Base-by-base conservation (phyloP, 2,888 invertebrate genomes). In the Aphidius colemani region DNA sequence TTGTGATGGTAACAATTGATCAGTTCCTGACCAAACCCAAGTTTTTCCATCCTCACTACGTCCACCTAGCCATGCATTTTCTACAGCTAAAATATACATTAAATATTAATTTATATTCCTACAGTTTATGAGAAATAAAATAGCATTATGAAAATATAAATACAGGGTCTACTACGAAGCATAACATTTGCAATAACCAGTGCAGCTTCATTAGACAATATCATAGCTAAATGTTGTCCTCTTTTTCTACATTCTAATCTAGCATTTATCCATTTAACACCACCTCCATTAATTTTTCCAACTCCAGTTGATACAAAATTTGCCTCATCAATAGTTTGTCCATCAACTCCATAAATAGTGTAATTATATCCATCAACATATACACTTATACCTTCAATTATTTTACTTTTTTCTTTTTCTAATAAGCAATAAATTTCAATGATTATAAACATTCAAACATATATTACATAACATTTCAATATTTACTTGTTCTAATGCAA, bases 81-180 rank as follows among this genome's bases (percentile, higher is more conserved):
- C 30, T 30, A 30, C 0, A 30, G 30, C 30, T 30, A 30, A 30
- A n/a, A 30, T 30, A 18, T 2, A 18, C 13, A 18, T 18, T 18
- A 18, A 18, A 18, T 30, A 30, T 5, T 30, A 30, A 30, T 30
- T 30, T 5, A 30, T 5, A 5, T 30, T 30, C 0, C 3, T 30
- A 30, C 0, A 30, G 5, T 30, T 30, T 30, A 30, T 30, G 1
- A 30, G 5, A 5, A 30, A 30, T 0, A 30, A 30, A 49, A 11
- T 44, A 10, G 9, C 46, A 41, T 46, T 46, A 30, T 9, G 39
- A 40, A 59, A 11, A 10, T 30, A 59, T 53, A 13, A 64, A 9
- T 61, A 70, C 72, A 71, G 11, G 71, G 72, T 53, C 72, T 64
- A 49, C 65, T 71, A 30, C 66, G 70, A 45, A 72, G 51, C 72